Base-by-base conservation (phyloP, 2,888 invertebrate genomes). In the Rhagium mordax region DNA sequence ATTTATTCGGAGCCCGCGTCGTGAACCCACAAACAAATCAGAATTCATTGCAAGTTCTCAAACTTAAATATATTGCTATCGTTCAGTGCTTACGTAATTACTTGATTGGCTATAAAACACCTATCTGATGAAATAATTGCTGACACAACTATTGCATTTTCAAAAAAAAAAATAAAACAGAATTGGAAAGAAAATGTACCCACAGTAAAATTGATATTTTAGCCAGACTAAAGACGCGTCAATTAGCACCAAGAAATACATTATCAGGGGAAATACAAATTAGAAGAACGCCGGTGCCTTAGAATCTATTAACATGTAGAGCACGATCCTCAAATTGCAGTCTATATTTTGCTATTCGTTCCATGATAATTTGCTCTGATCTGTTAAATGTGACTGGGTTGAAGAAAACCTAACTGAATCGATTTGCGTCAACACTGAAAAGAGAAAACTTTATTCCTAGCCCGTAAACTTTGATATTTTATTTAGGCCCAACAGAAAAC, bases 311-410 rank as follows among this genome's bases (percentile, higher is more conserved):
- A 75, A 77, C 76, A 85, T 82, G 79, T 81, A 62, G 71, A 73
- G 71, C 84, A 81, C 84, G 83, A 72, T 64, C 76, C 60, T 68
- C 70, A 81, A 82, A 83, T 80, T 82, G 81, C 81, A 76, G 80
- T 83, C 81, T 83, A 80, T 84, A 84, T 83, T 84, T 84, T 83
- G 77, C 81, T 78, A 81, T 82, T 82, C 83, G 79, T 80, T 81
- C 78, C 81, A 84, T 84, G 84, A 84, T 84, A 85, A 85, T 84
- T 84, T 82, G 82, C 80, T 78, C 82, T 84, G 84, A 85, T 84
- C 84, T 83, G 80, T 77, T 80, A 84, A 83, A 84, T 84, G 85
- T 85, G 85, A 85, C 84, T 79, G 79, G 85, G 79, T 76, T 84
- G 75, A 81, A 70, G 82, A 84, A 81, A 74, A 61, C 65, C 59